A percentile compares a stretch with the other conserved stretches of the same genome.
Conservation (phyloP, 2,888 invertebrate genomes). For the Lochmaea capreae region DNA sequence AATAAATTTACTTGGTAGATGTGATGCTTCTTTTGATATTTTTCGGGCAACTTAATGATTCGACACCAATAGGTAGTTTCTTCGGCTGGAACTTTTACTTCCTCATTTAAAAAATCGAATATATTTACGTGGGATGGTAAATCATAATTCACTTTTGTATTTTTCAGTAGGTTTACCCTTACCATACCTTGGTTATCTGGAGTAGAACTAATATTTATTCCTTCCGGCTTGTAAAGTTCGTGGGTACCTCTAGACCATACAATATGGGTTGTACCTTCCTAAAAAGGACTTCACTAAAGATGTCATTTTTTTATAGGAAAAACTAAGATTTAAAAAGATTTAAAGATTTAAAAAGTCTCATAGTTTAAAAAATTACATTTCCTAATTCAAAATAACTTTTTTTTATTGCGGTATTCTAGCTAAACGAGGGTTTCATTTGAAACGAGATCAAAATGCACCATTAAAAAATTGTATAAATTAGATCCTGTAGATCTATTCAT, state of each 20-base stretch:
- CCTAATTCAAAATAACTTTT: too few species aligned
- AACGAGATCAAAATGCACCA: too few species aligned
- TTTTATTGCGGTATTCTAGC: too few species aligned
- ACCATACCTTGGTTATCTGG: constrained; percentile 78
- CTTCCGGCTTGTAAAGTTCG: constrained; percentile 75
- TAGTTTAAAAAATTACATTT: too few species aligned
- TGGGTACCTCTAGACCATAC: constrained; percentile 87
- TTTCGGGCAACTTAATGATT: constrained; percentile 81
- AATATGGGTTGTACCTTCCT: constrained; percentile 92
- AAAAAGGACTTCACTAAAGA: constrained; percentile 38
- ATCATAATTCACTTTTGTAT: constrained; percentile 60
- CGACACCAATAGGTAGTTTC: constrained; percentile 99
- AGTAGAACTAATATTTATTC: constrained; percentile 71
- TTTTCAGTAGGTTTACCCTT: constrained; percentile 78
- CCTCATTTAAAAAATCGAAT: constrained; percentile 73
- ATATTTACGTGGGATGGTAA: constrained; percentile 68
- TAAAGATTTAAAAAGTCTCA: too few species aligned
- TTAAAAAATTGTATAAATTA: too few species aligned
- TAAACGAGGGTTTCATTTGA: too few species aligned
- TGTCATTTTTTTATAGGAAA: not conserved
- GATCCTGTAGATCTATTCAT: too few species aligned
- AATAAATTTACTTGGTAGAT: constrained; percentile 74
- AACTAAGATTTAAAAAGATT: too few species aligned
- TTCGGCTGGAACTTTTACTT: constrained; percentile 79
- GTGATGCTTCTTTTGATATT: constrained; percentile 78